These are phyloP conservation scores for Cheilosia impressa DNA, from an alignment of 2,888 invertebrate genomes.

Conservation along the genomic window DNA sequence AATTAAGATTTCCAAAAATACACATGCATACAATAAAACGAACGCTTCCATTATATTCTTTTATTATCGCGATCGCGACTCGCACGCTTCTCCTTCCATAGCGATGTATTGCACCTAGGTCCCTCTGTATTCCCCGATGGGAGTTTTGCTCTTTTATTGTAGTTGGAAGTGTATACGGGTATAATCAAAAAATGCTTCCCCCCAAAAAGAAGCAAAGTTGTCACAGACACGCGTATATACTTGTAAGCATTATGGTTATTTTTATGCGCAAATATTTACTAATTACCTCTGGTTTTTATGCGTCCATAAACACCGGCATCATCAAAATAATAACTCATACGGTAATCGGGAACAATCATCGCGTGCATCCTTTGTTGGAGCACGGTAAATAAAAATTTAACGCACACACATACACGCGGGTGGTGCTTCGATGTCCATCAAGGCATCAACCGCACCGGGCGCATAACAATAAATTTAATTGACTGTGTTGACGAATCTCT, in stretches of 20 bases:
- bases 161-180: background rate
- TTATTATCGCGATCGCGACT: slow-evolving; percentile 51
- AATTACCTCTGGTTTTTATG: slow-evolving; percentile 68
- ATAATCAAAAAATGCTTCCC: background rate
- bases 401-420: background rate
- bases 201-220: background rate
- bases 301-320: slow-evolving; percentile 65
- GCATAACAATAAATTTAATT: slow-evolving; percentile 71
- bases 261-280: slow-evolving; percentile 67
- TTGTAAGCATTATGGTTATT: slow-evolving; percentile 38
- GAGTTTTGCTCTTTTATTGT: slow-evolving; percentile 1
- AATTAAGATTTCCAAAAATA: slow-evolving; percentile 68
- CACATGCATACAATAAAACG: slow-evolving; percentile 15
- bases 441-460: slow-evolving; percentile 55
- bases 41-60: slow-evolving; percentile 31
- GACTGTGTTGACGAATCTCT: slow-evolving; percentile 73
- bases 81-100: slow-evolving; percentile 30
- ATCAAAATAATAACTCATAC: slow-evolving; percentile 72
- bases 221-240: slow-evolving; percentile 7
- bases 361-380: slow-evolving; percentile 60
- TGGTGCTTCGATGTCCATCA: slow-evolving; percentile 60
- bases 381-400: slow-evolving; percentile 14
- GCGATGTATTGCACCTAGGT: slow-evolving; percentile 51
- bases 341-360: slow-evolving; percentile 63
- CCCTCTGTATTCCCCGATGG: slow-evolving; percentile 28